These are phyloP conservation scores for Florisuga fusca DNA, from an alignment of 2,797 vertebrate genomes.

Conservation along the genomic window DNA sequence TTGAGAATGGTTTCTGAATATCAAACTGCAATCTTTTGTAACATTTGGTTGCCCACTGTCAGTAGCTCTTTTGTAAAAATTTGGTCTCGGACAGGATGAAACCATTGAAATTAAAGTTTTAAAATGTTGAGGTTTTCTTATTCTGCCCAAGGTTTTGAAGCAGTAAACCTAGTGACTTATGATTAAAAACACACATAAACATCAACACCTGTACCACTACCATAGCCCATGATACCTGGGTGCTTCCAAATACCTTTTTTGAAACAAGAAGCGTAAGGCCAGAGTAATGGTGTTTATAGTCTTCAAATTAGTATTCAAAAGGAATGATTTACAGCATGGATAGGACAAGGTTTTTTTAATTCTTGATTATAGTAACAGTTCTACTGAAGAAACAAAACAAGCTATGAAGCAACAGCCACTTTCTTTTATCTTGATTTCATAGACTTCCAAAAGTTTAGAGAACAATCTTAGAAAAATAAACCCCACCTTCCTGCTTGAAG, in stretches of 20 bases:
- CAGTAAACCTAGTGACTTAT: background rate
- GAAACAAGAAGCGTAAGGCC: background rate
- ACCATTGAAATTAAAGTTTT: background rate
- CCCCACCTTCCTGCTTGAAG: background rate
- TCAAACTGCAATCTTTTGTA: background rate
- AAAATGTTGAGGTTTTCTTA: background rate
- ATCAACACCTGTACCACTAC: fast-evolving
- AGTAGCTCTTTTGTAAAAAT: background rate
- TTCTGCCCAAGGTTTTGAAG: background rate
- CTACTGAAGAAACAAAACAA: background rate
- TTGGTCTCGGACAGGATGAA: background rate
- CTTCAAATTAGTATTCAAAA: background rate
- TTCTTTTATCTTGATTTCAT: background rate
- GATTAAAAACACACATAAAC: background rate
- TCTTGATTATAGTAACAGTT: background rate
- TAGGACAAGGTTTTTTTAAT: background rate
- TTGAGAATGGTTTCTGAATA: constrained; percentile 18
- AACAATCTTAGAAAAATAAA: background rate
- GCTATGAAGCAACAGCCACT: background rate
- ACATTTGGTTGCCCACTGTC: background rate
- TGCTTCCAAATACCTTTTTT: background rate
- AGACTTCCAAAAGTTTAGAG: background rate
- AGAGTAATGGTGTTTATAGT: background rate
- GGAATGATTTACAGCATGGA: background rate
- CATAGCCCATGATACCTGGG: background rate